Evolutionary conservation across 2,888 invertebrate species (phyloP).

Genomic region (Tetanocera ferruginea): DNA sequence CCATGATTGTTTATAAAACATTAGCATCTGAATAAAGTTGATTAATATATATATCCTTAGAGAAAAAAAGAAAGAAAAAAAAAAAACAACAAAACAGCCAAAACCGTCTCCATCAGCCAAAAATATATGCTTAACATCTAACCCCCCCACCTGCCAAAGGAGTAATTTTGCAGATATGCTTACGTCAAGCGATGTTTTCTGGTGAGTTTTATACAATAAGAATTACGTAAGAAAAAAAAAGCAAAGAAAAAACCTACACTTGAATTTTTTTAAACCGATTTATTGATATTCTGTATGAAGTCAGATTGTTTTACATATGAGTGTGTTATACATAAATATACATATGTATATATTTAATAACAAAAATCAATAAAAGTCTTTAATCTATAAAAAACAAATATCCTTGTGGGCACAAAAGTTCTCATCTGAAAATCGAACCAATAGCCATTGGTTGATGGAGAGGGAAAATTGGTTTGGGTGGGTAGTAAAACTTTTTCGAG

Average conservation of each 20-base stretch:
- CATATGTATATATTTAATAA: background rate
- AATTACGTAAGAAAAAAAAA: conserved; percentile 17
- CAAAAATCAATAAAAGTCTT: background rate
- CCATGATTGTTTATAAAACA: no score
- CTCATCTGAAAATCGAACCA: background rate
- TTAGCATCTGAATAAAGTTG: no score
- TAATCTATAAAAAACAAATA: background rate
- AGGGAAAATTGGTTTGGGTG: no score
- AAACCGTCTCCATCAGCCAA: background rate
- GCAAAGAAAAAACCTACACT: background rate
- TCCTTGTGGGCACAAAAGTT: background rate
- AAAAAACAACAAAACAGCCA: background rate
- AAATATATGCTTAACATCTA: background rate
- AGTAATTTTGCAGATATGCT: conserved; percentile 40
- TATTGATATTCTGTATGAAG: no score
- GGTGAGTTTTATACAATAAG: conserved; percentile 42
- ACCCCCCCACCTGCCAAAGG: conserved; percentile 3
- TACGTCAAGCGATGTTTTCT: conserved; percentile 48
- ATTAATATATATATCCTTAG: no score
- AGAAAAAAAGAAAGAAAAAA: background rate
- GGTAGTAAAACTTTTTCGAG: no score
- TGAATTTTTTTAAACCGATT: background rate
- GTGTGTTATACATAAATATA: background rate
- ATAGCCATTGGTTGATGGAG: no score
- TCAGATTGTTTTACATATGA: background rate